phyloP scores from a whole-genome alignment of 2,888 invertebrate genomes.

The Vesta saturnalis region DNA sequence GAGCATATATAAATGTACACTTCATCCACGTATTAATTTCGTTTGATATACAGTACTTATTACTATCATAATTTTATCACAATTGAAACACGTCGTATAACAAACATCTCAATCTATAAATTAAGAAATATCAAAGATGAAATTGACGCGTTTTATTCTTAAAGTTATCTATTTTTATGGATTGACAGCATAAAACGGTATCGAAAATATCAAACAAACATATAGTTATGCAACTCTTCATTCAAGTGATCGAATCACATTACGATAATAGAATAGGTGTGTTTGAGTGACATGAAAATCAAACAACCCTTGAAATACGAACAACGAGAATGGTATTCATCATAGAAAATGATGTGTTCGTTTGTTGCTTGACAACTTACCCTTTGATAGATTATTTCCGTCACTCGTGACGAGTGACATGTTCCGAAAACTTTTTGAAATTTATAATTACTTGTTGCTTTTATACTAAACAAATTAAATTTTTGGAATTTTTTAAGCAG shows the following conservation, averaged over 20 bases:
- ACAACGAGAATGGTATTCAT: not conserved
- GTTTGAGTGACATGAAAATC: conserved; percentile 4
- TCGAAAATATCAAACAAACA: not conserved
- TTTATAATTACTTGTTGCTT: not conserved
- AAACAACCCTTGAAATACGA: conserved; percentile 6
- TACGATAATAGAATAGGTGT: not conserved
- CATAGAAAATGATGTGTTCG: conserved; percentile 8
- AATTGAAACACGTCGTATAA: too few relatives aligned
- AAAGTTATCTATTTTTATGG: not conserved
- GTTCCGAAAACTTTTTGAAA: not conserved
- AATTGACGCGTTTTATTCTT: too few relatives aligned
- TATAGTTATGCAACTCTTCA: not conserved
- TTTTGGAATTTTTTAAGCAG: not conserved
- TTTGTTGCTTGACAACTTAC: not conserved
- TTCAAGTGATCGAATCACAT: not conserved
- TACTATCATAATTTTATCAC: too few relatives aligned
- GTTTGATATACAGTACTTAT: too few relatives aligned
- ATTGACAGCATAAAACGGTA: not conserved
- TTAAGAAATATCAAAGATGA: too few relatives aligned
- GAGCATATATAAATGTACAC: too few relatives aligned
- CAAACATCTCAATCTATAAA: too few relatives aligned
- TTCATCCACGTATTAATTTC: too few relatives aligned
- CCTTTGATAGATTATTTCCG: conserved; percentile 3
- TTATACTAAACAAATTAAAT: not conserved
- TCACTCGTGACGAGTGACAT: not conserved